Percentiles rank a stretch among this genome's conserved stretches.
Evolutionary conservation across 2,888 invertebrate genomes (phyloP).

Genomic region (Eucriotettix oculatus): DNA sequence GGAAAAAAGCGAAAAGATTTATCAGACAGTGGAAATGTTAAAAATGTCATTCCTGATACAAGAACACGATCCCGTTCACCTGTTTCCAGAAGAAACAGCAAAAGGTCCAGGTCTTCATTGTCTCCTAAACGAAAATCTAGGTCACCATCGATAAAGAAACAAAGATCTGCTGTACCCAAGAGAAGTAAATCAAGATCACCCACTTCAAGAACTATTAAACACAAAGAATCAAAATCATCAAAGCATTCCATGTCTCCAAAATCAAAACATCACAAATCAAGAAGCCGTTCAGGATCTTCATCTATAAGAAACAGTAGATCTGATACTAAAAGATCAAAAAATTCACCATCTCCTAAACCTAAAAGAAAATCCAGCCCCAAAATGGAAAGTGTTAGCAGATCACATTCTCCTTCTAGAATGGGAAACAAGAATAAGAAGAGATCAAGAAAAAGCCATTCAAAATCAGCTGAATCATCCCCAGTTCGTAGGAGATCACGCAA

Average conservation of each 20-base stretch:
- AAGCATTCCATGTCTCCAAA: neutral
- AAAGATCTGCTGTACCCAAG: neutral
- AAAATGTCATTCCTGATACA: neutral
- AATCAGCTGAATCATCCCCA: slow-evolving; percentile 1
- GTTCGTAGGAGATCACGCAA: neutral
- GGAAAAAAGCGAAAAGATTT: neutral
- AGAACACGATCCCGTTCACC: slow-evolving; percentile 2
- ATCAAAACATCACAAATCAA: neutral
- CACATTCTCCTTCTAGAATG: slow-evolving; percentile 1
- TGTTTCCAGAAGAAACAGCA: neutral
- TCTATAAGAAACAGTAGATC: neutral
- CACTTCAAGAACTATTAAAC: neutral
- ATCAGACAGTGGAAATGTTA: neutral
- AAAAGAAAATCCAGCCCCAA: slow-evolving; percentile 2
- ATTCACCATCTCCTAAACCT: slow-evolving; percentile 5
- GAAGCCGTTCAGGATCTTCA: neutral
- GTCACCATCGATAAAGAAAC: neutral
- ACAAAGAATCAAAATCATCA: neutral
- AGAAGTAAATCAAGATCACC: neutral
- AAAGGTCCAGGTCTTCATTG: neutral
- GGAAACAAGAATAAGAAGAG: neutral
- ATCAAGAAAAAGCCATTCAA: neutral
- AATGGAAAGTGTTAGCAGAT: slow-evolving; percentile 6
- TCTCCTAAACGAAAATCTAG: neutral
- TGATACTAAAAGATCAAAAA: neutral